Percentiles rank a stretch among this genome's conserved stretches.
Conservation (phyloP, 2,797 vertebrate genomes). For the Trichosurus vulpecula region DNA sequence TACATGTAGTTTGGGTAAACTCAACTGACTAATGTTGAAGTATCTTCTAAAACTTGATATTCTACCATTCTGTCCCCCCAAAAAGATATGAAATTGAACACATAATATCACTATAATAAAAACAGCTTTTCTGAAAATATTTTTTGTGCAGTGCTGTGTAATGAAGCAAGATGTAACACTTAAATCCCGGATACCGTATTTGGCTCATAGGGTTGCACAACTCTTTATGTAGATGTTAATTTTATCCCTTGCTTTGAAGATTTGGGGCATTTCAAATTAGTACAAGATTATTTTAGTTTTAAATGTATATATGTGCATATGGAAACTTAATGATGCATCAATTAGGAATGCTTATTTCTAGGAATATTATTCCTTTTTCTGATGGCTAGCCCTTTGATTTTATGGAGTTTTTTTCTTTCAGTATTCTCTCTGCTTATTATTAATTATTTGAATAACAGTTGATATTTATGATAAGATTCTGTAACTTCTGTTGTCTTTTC, state of each 20-base stretch:
- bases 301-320: conserved; percentile 68
- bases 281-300: neutral
- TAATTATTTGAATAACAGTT: conserved; percentile 74
- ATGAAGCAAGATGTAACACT: conserved; percentile 5
- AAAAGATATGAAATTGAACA: neutral
- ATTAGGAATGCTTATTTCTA: too few species aligned
- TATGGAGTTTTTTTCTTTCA: conserved; percentile 71
- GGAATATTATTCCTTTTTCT: conserved; percentile 61
- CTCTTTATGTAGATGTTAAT: conserved; percentile 1
- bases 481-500: conserved; percentile 63
- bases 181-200: conserved; percentile 16
- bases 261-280: conserved; percentile 66
- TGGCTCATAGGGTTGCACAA: conserved; percentile 39
- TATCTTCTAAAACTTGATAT: conserved; percentile 38
- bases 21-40: conserved; percentile 46
- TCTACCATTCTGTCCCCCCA: conserved; percentile 20
- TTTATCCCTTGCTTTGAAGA: neutral
- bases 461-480: conserved; percentile 64
- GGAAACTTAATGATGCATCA: conserved; percentile 67
- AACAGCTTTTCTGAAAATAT: conserved; percentile 47
- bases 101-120: conserved; percentile 31
- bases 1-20: conserved; percentile 17
- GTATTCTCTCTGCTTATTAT: conserved; percentile 74
- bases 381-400: conserved; percentile 68
- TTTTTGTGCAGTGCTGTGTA: conserved; percentile 26